These are phyloP conservation scores for Drosophila novamexicana DNA, from an alignment of 1,140 invertebrate genomes.

Conservation along the genomic window DNA sequence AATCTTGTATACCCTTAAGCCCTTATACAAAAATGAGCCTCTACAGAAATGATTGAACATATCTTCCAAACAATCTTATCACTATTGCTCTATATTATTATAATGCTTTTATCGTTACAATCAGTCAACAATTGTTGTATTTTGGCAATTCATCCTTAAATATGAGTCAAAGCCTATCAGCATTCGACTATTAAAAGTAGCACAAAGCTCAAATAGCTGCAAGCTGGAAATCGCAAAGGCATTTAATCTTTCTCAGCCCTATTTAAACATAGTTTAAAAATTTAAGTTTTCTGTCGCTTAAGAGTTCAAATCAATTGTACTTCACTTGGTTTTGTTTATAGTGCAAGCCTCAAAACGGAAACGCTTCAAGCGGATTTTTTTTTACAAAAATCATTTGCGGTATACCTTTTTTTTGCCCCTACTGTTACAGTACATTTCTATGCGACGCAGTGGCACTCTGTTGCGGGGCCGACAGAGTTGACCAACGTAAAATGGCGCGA, in stretches of 20 bases:
- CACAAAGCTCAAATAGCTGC: too few species aligned
- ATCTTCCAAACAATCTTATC: too few species aligned
- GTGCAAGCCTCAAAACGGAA: slow-evolving; percentile 61
- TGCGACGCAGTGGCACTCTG: slow-evolving; percentile 19
- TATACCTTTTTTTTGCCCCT: slow-evolving; percentile 45
- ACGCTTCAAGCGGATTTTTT: slow-evolving; percentile 58
- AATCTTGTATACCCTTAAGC: too few species aligned
- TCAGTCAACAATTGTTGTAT: too few species aligned
- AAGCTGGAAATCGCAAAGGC: too few species aligned
- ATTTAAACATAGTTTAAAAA: not conserved
- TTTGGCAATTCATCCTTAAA: too few species aligned
- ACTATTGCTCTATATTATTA: too few species aligned
- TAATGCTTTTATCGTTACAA: too few species aligned
- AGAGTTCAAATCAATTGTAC: slow-evolving; percentile 9
- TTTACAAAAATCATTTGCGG: slow-evolving; percentile 62
- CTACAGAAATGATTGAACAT: too few species aligned
- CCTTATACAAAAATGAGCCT: too few species aligned
- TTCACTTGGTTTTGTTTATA: slow-evolving; percentile 47
- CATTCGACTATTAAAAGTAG: too few species aligned
- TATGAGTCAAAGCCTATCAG: too few species aligned
- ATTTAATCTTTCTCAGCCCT: not conserved
- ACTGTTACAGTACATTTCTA: slow-evolving; percentile 20
- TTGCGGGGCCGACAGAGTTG: slow-evolving; percentile 40
- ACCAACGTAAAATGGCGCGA: slow-evolving; percentile 72
- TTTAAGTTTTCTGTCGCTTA: slow-evolving; percentile 9